Base-by-base conservation (phyloP, 2,888 invertebrate species). In the Platypus cylindrus region DNA sequence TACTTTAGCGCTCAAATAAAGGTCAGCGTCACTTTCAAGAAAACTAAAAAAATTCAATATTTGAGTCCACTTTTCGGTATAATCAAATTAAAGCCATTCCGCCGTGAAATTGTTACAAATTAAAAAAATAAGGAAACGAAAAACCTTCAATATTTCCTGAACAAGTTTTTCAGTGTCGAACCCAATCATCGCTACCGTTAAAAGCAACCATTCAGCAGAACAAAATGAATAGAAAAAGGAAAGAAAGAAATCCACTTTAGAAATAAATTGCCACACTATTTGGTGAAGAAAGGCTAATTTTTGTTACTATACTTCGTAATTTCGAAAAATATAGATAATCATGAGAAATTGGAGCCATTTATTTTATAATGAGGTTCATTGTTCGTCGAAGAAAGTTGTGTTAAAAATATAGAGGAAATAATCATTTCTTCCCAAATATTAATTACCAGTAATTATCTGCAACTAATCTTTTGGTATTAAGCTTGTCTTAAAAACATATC, bases 61-160 rank as follows among this genome's bases (percentile, higher is more conserved):
- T 41, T 41, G 38, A 36, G 38, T 36, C 34, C 32, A n/a, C n/a
- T n/a, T n/a, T n/a, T n/a, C n/a, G n/a, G 31, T 36, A 41, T 36
- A 41, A 41, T 38, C 38, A 41, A 41, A 38, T 41, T 38, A 41
- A 38, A 36, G 23, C n/a, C n/a, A n/a, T n/a, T n/a, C n/a, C n/a
- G n/a, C n/a, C n/a, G n/a, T n/a, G n/a, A n/a, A 36, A 30, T 24
- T 18, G 36, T 36, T 9, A 24, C 36, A 27, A 36, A 41, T 38
- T 38, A 36, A 36, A 36, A 38, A 41, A 38, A 35, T n/a, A n/a
- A n/a, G n/a, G n/a, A n/a, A n/a, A n/a, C 35, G 33, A 32, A 22
- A 35, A 35, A n/a, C n/a, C n/a, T n/a, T n/a, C n/a, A n/a, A 41
- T 41, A 41, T 38, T 41, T 41, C 32, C 38, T 41, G n/a, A 41